These are phyloP conservation scores for Todiramphus saurophagus DNA, from an alignment of 2,113 vertebrate species.

Conservation along the genomic window DNA sequence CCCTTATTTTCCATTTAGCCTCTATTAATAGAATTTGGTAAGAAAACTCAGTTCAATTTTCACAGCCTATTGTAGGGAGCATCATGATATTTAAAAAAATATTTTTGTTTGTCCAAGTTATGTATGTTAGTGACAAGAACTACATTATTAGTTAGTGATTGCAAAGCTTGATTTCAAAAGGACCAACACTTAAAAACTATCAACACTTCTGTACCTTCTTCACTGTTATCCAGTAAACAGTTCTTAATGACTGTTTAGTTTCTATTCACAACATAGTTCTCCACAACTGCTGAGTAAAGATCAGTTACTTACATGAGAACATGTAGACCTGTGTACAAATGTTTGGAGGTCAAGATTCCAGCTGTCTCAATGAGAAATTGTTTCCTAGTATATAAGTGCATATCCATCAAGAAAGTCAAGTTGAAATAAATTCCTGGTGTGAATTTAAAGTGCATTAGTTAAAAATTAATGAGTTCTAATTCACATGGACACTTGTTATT, in stretches of 20 bases:
- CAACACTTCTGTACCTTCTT: not conserved
- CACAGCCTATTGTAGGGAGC: not conserved
- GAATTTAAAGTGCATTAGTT: not conserved
- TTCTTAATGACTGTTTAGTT: not conserved
- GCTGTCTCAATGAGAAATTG: not conserved
- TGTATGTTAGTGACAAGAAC: not conserved
- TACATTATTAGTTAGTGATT: not conserved
- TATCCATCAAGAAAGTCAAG: not conserved
- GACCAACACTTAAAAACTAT: not conserved
- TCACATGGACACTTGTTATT: not conserved
- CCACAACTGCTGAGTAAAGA: not conserved
- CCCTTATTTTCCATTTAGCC: not conserved
- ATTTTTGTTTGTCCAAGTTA: not conserved
- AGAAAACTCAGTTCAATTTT: not conserved
- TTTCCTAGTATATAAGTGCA: not conserved
- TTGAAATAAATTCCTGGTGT: not conserved
- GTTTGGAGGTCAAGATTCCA: not conserved
- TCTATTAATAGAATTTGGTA: not conserved
- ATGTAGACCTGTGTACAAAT: accelerated
- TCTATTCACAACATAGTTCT: not conserved
- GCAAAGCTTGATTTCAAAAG: not conserved
- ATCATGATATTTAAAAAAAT: not conserved
- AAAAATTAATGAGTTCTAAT: not conserved
- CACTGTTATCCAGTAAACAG: not conserved
- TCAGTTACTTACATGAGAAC: not conserved